Conservation (phyloP, 2,888 invertebrate species). For the Eristalis tenax region DNA sequence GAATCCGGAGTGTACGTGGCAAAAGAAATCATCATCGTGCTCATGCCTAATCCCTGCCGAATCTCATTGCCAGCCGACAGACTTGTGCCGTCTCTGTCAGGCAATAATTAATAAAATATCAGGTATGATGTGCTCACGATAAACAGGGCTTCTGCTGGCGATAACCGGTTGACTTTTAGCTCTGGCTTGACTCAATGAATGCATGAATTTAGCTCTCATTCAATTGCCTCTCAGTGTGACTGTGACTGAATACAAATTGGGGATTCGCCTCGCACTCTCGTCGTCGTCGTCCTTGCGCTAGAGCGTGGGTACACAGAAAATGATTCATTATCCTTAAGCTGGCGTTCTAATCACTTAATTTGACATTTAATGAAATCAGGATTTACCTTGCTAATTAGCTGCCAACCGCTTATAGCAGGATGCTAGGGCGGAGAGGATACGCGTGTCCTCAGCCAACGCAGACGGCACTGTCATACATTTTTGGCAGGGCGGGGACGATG, state of each 20-base stretch:
- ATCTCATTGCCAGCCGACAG: conserved; percentile 23
- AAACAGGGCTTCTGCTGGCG: conserved; percentile 27
- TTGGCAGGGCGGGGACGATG: background rate
- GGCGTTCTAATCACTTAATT: conserved; percentile 66
- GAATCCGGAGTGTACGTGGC: background rate
- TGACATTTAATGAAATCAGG: conserved; percentile 66
- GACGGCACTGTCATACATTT: background rate
- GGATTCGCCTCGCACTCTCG: conserved; percentile 7
- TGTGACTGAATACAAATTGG: conserved; percentile 51
- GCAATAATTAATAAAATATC: conserved; percentile 64
- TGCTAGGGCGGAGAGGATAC: background rate
- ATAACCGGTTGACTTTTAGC: conserved; percentile 11
- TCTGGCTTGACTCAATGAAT: background rate
- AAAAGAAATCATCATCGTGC: background rate
- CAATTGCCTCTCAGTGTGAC: conserved; percentile 2
- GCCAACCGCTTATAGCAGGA: conserved; percentile 33
- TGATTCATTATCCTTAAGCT: conserved; percentile 62
- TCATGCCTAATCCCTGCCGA: conserved; percentile 6
- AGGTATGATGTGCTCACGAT: conserved; percentile 48
- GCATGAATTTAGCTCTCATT: background rate
- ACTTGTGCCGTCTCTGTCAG: background rate
- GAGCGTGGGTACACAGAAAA: conserved; percentile 10
- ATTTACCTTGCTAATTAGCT: conserved; percentile 66
- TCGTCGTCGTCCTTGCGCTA: background rate
- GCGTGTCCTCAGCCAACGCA: background rate